These are phyloP conservation scores for Oenanthe melanoleuca DNA, from an alignment of 2,113 vertebrate species.

Conservation along the genomic window DNA sequence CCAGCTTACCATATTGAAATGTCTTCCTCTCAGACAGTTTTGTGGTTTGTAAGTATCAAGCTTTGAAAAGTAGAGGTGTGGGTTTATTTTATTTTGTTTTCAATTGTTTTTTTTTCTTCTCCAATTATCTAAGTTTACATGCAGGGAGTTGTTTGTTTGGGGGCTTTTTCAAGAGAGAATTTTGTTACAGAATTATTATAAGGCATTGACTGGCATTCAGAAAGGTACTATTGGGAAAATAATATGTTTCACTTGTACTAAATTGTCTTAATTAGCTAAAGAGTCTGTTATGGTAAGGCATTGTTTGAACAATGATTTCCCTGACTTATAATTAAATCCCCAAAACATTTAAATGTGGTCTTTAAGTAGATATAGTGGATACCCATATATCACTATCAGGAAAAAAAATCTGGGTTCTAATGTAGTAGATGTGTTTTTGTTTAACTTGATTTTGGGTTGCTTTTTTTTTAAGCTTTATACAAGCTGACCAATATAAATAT, in stretches of 20 bases:
- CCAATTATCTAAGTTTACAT: background rate
- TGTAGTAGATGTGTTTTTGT: background rate
- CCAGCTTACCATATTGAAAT: background rate
- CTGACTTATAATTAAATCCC: background rate
- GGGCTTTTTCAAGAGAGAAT: background rate
- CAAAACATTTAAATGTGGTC: background rate
- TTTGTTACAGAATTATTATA: background rate
- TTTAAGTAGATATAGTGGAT: background rate
- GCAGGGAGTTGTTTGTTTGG: background rate
- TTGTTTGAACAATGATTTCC: background rate
- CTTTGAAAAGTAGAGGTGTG: background rate
- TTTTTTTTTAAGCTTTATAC: background rate
- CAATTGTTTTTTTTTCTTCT: background rate
- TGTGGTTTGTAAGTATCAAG: background rate
- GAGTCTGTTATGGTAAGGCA: background rate
- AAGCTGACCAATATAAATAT: background rate
- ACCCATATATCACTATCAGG: background rate
- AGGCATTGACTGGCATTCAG: background rate
- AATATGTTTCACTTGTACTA: background rate
- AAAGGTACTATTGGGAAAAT: background rate
- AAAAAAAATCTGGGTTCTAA: background rate
- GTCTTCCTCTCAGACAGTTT: background rate
- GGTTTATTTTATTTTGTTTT: background rate
- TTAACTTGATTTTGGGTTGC: background rate
- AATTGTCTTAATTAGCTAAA: background rate